These are phyloP conservation scores for Taenioides sp. DNA, from an alignment of 2,797 vertebrate genomes.

Conservation along the genomic window DNA sequence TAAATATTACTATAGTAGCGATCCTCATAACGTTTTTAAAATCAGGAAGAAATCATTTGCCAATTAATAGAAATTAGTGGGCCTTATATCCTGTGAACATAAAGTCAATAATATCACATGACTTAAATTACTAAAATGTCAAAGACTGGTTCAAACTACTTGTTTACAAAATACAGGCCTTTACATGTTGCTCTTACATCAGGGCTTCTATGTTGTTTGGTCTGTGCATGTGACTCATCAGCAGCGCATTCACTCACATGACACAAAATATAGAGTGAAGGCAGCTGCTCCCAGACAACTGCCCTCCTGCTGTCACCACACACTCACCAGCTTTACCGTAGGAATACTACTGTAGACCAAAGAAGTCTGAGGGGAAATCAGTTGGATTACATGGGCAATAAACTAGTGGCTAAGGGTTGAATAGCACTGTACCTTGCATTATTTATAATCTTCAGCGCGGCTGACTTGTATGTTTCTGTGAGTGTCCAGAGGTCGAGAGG, in stretches of 20 bases:
- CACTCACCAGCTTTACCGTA: background rate
- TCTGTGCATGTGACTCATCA: constrained; percentile 21
- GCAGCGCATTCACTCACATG: constrained; percentile 23
- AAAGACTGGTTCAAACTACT: too few species aligned
- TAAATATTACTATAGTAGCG: too few species aligned
- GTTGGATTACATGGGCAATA: background rate
- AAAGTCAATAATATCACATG: too few species aligned
- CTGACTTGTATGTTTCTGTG: constrained; percentile 75
- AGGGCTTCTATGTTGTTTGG: background rate
- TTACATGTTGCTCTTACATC: too few species aligned
- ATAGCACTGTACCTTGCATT: constrained; percentile 78
- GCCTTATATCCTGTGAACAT: too few species aligned
- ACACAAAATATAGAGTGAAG: constrained; percentile 17
- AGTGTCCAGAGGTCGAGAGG: constrained; percentile 85
- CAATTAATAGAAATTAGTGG: too few species aligned
- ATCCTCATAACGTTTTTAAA: too few species aligned
- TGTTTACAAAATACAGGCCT: too few species aligned
- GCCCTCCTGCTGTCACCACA: background rate
- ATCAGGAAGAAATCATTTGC: too few species aligned
- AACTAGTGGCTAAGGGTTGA: background rate
- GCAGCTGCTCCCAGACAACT: constrained; percentile 38
- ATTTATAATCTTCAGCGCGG: constrained; percentile 78
- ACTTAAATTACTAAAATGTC: too few species aligned
- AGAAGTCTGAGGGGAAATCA: background rate
- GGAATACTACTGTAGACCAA: background rate